Percentiles rank a stretch among this genome's conserved stretches.
Evolutionary conservation across 2,113 vertebrate species (phyloP).

Genomic region (Paramisgurnus dabryanus): DNA sequence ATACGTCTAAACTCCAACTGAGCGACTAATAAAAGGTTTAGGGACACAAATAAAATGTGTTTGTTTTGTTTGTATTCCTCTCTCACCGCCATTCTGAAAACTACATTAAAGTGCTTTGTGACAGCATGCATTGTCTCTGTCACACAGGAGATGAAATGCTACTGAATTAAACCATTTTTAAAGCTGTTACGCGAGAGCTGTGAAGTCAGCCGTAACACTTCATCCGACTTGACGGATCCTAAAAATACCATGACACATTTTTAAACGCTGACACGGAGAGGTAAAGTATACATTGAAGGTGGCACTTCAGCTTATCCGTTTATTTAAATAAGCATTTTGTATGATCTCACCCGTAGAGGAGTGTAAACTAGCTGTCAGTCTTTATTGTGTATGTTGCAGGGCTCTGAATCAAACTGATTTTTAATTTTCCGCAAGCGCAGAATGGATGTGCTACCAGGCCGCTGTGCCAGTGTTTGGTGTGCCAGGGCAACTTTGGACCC

Average conservation of each 20-base stretch:
- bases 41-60: conserved; percentile 2
- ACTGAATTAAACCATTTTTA: conserved; percentile 19
- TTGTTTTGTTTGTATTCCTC: neutral
- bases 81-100: neutral
- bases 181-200: neutral
- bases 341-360: too few species aligned
- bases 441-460: too few species aligned
- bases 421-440: too few species aligned
- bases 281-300: conserved; percentile 3
- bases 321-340: neutral
- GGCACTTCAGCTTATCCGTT: neutral
- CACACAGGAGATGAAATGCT: conserved; percentile 15
- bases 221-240: conserved; percentile 3
- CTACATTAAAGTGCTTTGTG: conserved; percentile 14
- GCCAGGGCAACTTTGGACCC: too few species aligned
- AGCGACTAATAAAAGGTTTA: conserved; percentile 27
- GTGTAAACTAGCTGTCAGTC: too few species aligned
- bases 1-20: neutral
- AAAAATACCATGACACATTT: conserved; percentile 26
- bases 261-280: neutral
- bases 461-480: too few species aligned
- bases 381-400: too few species aligned
- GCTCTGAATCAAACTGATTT: too few species aligned
- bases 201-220: neutral
- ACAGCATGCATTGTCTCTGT: conserved; percentile 10